Percentiles rank a stretch among this genome's conserved stretches.
phyloP scores from a whole-genome alignment of 2,113 vertebrate species.

The Amblyopsis rosae region DNA sequence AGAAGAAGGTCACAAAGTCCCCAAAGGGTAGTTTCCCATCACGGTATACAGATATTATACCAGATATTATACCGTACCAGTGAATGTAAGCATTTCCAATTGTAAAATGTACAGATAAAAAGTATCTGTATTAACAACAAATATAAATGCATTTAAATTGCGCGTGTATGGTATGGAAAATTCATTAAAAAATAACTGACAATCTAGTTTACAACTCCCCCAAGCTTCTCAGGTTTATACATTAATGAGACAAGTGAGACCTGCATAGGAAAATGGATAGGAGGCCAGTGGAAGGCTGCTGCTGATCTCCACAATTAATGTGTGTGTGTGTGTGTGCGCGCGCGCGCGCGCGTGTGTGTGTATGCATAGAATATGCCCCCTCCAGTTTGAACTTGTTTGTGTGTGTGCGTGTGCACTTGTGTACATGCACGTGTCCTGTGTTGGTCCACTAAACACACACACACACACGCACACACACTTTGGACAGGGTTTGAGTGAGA shows the following conservation, averaged over 20 bases:
- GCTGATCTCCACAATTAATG: too few species aligned
- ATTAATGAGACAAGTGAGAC: background rate
- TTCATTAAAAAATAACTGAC: background rate
- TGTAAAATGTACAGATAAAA: slow-evolving; percentile 9
- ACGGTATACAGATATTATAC: background rate
- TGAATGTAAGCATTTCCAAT: slow-evolving; percentile 22
- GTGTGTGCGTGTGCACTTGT: too few species aligned
- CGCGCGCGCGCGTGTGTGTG: too few species aligned
- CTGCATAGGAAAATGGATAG: slow-evolving; percentile 6
- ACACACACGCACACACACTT: background rate
- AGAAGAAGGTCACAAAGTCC: slow-evolving; percentile 1
- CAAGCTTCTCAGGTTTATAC: background rate
- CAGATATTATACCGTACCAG: slow-evolving; percentile 36
- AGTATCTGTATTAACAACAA: slow-evolving; percentile 1
- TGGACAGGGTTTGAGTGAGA: slow-evolving; percentile 53
- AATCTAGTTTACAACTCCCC: background rate
- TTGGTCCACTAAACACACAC: background rate
- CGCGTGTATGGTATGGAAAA: background rate
- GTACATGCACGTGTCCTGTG: too few species aligned
- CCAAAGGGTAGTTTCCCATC: background rate
- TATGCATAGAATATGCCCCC: too few species aligned
- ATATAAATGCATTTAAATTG: background rate
- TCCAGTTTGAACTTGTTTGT: too few species aligned
- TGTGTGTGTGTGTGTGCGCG: too few species aligned
- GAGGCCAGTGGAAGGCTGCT: background rate